Evolutionary conservation across 2,888 invertebrate genomes (phyloP), one percentile per base, ranked within the genome.

Genomic region (Gisinianus flammeolus): DNA sequence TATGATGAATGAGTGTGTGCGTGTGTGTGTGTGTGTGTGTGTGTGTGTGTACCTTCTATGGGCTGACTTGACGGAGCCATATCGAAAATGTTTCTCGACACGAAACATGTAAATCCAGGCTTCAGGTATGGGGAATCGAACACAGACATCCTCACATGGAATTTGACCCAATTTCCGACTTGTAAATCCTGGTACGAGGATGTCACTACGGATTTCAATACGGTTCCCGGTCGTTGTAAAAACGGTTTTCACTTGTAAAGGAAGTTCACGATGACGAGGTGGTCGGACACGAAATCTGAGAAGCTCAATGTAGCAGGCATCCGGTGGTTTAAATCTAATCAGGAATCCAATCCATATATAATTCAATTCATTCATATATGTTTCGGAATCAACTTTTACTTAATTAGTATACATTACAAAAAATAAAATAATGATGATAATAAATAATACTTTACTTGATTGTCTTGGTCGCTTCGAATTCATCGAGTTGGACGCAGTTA

Each of bases 101-200:
- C 99, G 91, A 89, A 99, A 99, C 86, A 98, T 90, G 88, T 99
- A 99, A 86, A 99, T 98, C 99, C 99, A 99, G 86, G 96, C 95
- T 88, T 99, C 98, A 26, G 99, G 99, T 85, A 99, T 96, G 19
- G 98, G 98, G 88, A 99, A 95, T 76, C 95, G 91, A 77, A 99
- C 93, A 87, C 94, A 93, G 35, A 99, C 98, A 88, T 99, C 98
- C 88, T 98, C 97, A 88, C 97, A 98, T 35, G 97, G 97, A 85
- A 96, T 93, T 88, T 98, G 97, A 0, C 97, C 96, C 82, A 97
- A 90, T 88, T 96, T 96, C 85, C 97, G 92, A 78, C 97, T 97
- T 75, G 97, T 95, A 88, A 97, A 98, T 54, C 97, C 98, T 0
- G 98, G 98, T 76, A 99, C 98, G 86, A 98, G 89, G 83, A 96